Evolutionary conservation across 2,797 vertebrate species (phyloP).

Genomic region (Periparus ater): DNA sequence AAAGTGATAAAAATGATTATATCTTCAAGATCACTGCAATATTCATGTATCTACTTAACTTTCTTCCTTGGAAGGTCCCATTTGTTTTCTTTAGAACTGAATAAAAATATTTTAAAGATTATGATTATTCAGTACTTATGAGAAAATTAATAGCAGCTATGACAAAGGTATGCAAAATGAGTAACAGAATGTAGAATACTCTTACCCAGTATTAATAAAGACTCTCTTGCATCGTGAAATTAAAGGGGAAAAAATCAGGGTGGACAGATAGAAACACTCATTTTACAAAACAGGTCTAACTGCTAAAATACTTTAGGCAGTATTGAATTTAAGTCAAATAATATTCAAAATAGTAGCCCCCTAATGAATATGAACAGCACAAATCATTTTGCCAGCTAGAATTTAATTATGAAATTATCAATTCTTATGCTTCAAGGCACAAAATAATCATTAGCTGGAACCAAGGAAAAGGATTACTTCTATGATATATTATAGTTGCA

Average conservation of each 20-base stretch:
- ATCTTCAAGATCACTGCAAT: slow-evolving; percentile 54
- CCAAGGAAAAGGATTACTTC: neutral
- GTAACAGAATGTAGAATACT: neutral
- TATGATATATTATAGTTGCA: neutral
- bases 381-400: slow-evolving; percentile 10
- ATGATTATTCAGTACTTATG: slow-evolving; percentile 17
- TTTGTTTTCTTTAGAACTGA: slow-evolving; percentile 67
- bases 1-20: slow-evolving; percentile 65
- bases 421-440: neutral
- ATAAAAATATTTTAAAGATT: slow-evolving; percentile 61
- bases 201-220: neutral
- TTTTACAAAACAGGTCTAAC: slow-evolving; percentile 10
- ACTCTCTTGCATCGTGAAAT: neutral
- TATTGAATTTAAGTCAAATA: neutral
- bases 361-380: neutral
- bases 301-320: neutral
- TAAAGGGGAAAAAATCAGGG: neutral
- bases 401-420: slow-evolving; percentile 54
- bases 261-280: neutral
- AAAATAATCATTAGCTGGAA: slow-evolving; percentile 3
- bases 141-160: neutral
- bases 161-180: slow-evolving; percentile 43
- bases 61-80: slow-evolving; percentile 45
- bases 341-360: neutral
- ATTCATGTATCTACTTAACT: slow-evolving; percentile 67